phyloP scores from a whole-genome alignment of 2,888 invertebrate genomes.

The Embidobia sp. region DNA sequence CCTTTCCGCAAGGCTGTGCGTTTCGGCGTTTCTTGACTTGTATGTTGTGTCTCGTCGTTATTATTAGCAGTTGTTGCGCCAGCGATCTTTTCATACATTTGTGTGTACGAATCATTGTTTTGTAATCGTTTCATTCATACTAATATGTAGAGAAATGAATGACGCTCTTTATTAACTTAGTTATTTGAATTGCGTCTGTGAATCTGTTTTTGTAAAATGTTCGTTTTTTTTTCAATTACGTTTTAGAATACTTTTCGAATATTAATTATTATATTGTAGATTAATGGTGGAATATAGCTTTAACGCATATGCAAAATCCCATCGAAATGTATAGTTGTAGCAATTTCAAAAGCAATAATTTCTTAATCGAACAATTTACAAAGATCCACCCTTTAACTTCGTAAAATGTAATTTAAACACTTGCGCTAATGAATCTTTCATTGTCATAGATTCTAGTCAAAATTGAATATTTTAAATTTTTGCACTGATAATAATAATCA shows the following conservation, averaged over 20 bases:
- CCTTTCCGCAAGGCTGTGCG: conserved; percentile 20
- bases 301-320: not conserved
- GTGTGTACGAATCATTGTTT: conserved; percentile 53
- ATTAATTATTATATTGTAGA: too few relatives aligned
- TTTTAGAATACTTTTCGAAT: too few relatives aligned
- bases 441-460: conserved; percentile 32
- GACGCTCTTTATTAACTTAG: conserved; percentile 26
- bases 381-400: too few relatives aligned
- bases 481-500: not conserved
- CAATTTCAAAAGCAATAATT: too few relatives aligned
- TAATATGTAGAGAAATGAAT: conserved; percentile 24
- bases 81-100: conserved; percentile 54
- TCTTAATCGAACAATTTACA: too few relatives aligned
- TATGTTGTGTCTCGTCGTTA: conserved; percentile 31
- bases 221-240: too few relatives aligned
- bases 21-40: conserved; percentile 18
- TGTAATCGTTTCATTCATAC: conserved; percentile 50
- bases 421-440: too few relatives aligned
- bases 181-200: conserved; percentile 12
- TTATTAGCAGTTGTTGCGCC: conserved; percentile 45
- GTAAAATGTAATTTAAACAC: not conserved
- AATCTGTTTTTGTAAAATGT: conserved; percentile 2
- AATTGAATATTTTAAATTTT: conserved; percentile 23
- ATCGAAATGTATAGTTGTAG: too few relatives aligned
- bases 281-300: too few relatives aligned